Conservation (phyloP, 2,797 vertebrate genomes). For the Takifugu rubripes region DNA sequence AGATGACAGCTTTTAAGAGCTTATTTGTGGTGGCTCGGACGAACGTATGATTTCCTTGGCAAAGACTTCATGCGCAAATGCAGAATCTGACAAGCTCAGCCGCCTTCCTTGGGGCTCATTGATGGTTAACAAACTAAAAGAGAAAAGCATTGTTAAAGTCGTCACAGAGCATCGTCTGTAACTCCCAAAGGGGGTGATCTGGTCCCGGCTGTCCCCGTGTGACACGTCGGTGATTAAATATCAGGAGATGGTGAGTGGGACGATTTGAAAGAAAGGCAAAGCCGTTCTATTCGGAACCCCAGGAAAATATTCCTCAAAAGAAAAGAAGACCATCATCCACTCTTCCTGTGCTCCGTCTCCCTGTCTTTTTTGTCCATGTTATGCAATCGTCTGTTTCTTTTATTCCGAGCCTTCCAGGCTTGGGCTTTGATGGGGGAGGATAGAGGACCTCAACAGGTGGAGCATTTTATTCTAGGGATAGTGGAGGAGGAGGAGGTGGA, state of each 20-base stretch:
- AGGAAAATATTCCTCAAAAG: slow-evolving; percentile 46
- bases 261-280: slow-evolving; percentile 22
- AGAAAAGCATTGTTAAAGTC: slow-evolving; percentile 27
- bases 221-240: slow-evolving; percentile 32
- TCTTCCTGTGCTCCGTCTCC: slow-evolving; percentile 40
- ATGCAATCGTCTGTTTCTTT: slow-evolving; percentile 64
- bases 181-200: slow-evolving; percentile 10
- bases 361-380: slow-evolving; percentile 50
- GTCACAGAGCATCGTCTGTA: slow-evolving; percentile 3
- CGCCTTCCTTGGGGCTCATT: slow-evolving; percentile 7
- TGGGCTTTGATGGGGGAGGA: slow-evolving; percentile 55
- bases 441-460: slow-evolving; percentile 67
- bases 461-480: slow-evolving; percentile 57
- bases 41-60: slow-evolving; percentile 37
- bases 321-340: slow-evolving; percentile 47
- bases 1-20: slow-evolving; percentile 31
- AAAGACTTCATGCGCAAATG: slow-evolving; percentile 47
- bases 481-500: slow-evolving; percentile 19
- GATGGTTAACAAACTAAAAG: slow-evolving; percentile 19
- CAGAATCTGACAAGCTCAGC: slow-evolving; percentile 24
- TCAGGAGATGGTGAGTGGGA: slow-evolving; percentile 11
- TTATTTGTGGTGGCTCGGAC: slow-evolving; percentile 21
- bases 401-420: slow-evolving; percentile 56
- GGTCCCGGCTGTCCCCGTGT: slow-evolving; percentile 17
- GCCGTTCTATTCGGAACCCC: slow-evolving; percentile 39